These are phyloP conservation scores for Sebastes baramenuke DNA, from an alignment of 2,797 vertebrate genomes.

Conservation along the genomic window DNA sequence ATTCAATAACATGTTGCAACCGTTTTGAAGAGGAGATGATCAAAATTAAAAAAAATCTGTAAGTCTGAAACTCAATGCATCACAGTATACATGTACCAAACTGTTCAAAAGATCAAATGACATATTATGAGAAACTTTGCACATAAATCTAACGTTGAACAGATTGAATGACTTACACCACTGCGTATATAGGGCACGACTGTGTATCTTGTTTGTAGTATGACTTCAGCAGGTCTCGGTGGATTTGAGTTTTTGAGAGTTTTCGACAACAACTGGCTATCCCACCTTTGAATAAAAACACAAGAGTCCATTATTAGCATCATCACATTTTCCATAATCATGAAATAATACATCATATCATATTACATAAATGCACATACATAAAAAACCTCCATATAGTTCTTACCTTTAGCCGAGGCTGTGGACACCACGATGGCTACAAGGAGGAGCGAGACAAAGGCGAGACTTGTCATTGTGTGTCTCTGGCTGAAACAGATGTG, in stretches of 20 bases:
- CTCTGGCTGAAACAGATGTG: constrained; percentile 2
- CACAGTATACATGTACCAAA: neutral
- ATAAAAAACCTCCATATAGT: rapidly evolving
- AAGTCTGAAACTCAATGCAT: neutral
- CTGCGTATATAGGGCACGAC: constrained; percentile 35
- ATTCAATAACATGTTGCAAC: neutral
- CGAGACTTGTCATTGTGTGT: constrained; percentile 41
- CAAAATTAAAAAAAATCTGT: neutral
- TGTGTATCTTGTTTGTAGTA: constrained; percentile 52
- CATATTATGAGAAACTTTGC: neutral
- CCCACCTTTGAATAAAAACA: constrained; percentile 47
- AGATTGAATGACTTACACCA: constrained; percentile 69
- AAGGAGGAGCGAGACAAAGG: constrained; percentile 32
- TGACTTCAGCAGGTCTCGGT: neutral
- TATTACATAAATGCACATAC: neutral
- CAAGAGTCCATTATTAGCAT: neutral
- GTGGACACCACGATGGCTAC: constrained; percentile 15
- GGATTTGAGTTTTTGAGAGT: constrained; percentile 1
- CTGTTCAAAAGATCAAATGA: neutral
- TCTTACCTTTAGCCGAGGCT: constrained; percentile 60
- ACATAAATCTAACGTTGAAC: neutral
- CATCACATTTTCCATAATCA: neutral
- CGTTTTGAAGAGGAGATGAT: neutral
- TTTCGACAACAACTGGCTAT: constrained; percentile 57
- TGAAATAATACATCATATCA: neutral